Evolutionary conservation across 2,888 invertebrate species (phyloP).

Genomic region (Toxonevra muliebris): DNA sequence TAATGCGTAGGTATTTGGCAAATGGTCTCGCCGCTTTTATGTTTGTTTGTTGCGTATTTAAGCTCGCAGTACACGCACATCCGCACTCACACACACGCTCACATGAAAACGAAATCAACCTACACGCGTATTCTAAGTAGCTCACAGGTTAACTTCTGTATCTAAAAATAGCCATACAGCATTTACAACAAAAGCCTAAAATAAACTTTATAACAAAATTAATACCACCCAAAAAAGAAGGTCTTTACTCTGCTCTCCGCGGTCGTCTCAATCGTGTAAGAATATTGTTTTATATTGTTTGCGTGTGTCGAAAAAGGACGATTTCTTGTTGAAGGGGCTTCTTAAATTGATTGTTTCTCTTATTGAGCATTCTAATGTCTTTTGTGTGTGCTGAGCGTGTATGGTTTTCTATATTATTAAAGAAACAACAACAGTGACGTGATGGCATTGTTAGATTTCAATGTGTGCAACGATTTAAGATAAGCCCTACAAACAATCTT

Average conservation of each 20-base stretch:
- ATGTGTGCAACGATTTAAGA: too few species aligned
- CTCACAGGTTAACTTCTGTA: not conserved
- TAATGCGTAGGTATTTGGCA: not conserved
- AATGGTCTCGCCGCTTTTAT: not conserved
- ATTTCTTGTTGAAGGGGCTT: too few species aligned
- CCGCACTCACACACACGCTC: not conserved
- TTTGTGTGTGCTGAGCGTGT: too few species aligned
- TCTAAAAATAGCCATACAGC: conserved; percentile 25
- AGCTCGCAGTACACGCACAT: not conserved
- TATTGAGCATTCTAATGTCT: too few species aligned
- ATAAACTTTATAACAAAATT: conserved; percentile 17
- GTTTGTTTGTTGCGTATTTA: not conserved
- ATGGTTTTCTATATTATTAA: too few species aligned
- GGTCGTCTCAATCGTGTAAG: too few species aligned
- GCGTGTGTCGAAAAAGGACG: too few species aligned
- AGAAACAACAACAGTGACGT: too few species aligned
- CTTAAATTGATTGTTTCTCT: too few species aligned
- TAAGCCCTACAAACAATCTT: too few species aligned
- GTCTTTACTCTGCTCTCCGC: not conserved
- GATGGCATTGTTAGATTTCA: too few species aligned
- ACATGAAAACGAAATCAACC: not conserved
- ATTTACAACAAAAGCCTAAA: conserved; percentile 18
- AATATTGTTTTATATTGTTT: too few species aligned
- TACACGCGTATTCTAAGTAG: not conserved
- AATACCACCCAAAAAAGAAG: not conserved